These are phyloP conservation scores for Buphagus erythrorhynchus DNA, from an alignment of 2,797 vertebrate genomes.

Conservation along the genomic window DNA sequence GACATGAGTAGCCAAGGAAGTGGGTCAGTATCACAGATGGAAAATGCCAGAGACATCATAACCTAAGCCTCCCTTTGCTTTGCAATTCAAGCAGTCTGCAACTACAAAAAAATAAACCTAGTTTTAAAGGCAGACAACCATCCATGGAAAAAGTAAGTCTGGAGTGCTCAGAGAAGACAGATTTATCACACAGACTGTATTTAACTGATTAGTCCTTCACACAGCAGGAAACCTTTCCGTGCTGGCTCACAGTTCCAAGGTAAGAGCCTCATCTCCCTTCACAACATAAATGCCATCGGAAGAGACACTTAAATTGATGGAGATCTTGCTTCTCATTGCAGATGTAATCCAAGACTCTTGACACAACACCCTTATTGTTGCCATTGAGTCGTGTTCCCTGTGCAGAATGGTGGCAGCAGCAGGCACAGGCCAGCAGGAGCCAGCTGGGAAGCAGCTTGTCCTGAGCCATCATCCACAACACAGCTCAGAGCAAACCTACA, in stretches of 20 bases:
- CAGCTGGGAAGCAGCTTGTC: background rate
- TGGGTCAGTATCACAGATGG: background rate
- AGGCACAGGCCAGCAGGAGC: background rate
- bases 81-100: background rate
- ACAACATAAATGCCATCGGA: fast-evolving
- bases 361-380: background rate
- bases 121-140: background rate
- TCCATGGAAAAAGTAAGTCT: background rate
- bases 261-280: background rate
- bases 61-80: background rate
- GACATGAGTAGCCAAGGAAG: background rate
- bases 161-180: background rate
- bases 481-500: background rate
- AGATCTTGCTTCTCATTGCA: background rate
- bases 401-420: background rate
- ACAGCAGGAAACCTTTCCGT: background rate
- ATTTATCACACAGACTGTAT: background rate
- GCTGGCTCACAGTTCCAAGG: background rate
- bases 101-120: background rate
- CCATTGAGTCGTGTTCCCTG: background rate
- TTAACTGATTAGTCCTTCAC: background rate
- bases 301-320: background rate
- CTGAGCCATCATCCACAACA: background rate
- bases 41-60: background rate
- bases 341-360: background rate